Conservation (phyloP, 1,140 invertebrate genomes). For the Conus ventricosus region DNA sequence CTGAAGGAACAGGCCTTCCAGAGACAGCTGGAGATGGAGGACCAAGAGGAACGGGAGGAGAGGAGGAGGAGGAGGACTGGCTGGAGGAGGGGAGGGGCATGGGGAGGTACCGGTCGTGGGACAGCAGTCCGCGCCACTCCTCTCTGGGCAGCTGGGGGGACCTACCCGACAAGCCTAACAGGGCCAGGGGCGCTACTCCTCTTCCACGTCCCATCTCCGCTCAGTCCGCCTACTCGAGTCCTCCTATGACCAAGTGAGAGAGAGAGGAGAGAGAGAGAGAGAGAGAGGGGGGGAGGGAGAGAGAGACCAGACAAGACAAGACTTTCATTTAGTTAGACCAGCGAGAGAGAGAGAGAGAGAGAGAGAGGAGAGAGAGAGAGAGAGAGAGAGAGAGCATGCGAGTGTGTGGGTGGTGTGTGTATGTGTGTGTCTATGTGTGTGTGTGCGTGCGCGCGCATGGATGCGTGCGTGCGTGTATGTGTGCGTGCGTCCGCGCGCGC, state of each 20-base stretch:
- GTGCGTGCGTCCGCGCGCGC: neutral
- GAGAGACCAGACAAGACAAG: too few relatives aligned
- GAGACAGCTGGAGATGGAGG: slow-evolving; percentile 40
- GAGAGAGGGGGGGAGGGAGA: too few relatives aligned
- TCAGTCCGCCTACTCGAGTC: slow-evolving; percentile 29
- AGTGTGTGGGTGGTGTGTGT: too few relatives aligned
- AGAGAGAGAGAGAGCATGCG: too few relatives aligned
- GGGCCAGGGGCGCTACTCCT: neutral
- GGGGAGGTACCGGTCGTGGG: neutral
- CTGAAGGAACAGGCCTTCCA: slow-evolving; percentile 59
- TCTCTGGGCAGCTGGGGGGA: slow-evolving; percentile 12
- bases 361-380: too few relatives aligned
- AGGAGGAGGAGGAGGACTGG: neutral
- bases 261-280: too few relatives aligned
- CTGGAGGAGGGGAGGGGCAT: slow-evolving; percentile 1
- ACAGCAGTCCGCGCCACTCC: neutral
- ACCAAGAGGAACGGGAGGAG: slow-evolving; percentile 34
- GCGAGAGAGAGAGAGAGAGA: too few relatives aligned
- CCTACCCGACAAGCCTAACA: neutral
- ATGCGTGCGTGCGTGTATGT: too few relatives aligned
- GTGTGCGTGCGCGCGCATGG: too few relatives aligned
- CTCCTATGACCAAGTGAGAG: slow-evolving; percentile 41
- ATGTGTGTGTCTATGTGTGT: too few relatives aligned
- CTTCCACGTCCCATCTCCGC: slow-evolving; percentile 27
- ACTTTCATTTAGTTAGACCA: too few relatives aligned